Percentiles rank a stretch among this genome's conserved stretches.
Evolutionary conservation across 2,888 invertebrate genomes (phyloP).

Genomic region (Dasysyrphus albostriatus): DNA sequence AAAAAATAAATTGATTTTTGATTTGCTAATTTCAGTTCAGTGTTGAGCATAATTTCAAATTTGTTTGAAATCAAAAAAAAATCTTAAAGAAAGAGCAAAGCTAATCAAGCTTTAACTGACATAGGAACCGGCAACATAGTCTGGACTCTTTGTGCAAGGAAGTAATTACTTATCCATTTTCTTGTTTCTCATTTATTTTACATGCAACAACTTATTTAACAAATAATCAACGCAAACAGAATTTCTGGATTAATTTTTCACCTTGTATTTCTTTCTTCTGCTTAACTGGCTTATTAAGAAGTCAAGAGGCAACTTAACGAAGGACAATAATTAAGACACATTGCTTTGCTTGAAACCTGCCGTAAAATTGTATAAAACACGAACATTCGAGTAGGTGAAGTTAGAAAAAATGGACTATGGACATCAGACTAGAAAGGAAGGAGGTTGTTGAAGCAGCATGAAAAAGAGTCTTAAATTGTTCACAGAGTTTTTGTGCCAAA

Average conservation of each 20-base stretch:
- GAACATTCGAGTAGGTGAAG: conserved; percentile 34
- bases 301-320: conserved; percentile 63
- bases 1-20: conserved; percentile 36
- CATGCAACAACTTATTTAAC: conserved; percentile 61
- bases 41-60: background rate
- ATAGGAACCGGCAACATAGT: background rate
- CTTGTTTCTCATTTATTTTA: conserved; percentile 16
- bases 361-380: conserved; percentile 59
- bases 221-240: conserved; percentile 26
- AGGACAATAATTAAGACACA: conserved; percentile 73
- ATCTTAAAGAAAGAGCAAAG: background rate
- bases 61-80: background rate
- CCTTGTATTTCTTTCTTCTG: conserved; percentile 3
- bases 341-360: conserved; percentile 58
- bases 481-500: conserved; percentile 9
- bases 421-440: background rate
- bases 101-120: conserved; percentile 34
- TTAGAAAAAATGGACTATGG: conserved; percentile 3
- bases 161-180: conserved; percentile 40
- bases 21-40: conserved; percentile 43
- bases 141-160: background rate
- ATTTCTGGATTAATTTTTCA: conserved; percentile 32
- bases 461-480: conserved; percentile 47
- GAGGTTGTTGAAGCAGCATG: background rate
- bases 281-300: conserved; percentile 60